Conservation (phyloP, 1,140 invertebrate species). For the Paramacrobiotus metropolitanus region DNA sequence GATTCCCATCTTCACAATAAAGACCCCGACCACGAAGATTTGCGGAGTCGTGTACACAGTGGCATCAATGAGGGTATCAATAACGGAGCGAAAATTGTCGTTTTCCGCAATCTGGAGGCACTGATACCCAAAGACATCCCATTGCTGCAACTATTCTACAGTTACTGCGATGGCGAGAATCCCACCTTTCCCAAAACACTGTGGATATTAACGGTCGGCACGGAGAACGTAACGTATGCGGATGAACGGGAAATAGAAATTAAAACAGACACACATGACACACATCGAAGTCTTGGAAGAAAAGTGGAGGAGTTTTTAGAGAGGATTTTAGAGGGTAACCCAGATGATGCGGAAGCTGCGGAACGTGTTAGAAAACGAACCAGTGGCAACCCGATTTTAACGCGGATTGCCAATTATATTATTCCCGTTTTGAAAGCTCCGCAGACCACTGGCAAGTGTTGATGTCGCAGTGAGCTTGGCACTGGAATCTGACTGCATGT, state of each 20-base stretch:
- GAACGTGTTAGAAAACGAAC: neutral
- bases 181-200: neutral
- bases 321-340: neutral
- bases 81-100: neutral
- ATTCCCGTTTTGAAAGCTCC: neutral
- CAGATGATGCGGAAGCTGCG: neutral
- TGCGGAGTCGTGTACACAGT: neutral
- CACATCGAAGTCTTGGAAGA: no score
- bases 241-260: no score
- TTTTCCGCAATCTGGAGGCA: neutral
- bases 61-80: constrained; percentile 1
- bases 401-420: constrained; percentile 2
- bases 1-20: neutral
- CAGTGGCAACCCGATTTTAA: neutral
- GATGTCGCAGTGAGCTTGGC: no score
- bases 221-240: neutral
- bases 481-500: no score
- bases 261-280: no score
- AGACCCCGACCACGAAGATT: neutral
- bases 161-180: neutral
- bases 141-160: neutral
- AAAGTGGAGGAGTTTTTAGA: constrained; percentile 1
- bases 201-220: neutral
- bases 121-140: neutral
- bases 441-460: neutral